These are phyloP conservation scores for Lethenteron reissneri DNA, from an alignment of 2,113 vertebrate species.

Conservation along the genomic window DNA sequence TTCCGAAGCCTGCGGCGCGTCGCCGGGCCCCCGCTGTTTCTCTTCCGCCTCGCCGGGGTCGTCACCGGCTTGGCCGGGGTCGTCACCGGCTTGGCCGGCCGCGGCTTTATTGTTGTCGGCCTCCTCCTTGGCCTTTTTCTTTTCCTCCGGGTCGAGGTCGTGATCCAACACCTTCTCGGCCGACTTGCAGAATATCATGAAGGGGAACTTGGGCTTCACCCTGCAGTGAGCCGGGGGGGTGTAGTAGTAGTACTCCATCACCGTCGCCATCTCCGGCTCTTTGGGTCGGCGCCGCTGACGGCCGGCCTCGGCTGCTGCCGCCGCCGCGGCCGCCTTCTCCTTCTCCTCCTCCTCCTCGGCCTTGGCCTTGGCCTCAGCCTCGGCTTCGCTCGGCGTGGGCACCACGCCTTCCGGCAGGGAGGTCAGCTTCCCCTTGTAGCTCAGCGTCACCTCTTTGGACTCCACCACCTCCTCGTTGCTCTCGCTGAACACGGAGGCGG, in stretches of 20 bases:
- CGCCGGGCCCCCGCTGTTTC: no score
- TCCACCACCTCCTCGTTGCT: constrained; percentile 45
- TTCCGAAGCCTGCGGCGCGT: no score
- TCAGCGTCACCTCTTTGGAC: constrained; percentile 31
- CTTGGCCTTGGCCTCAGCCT: constrained; percentile 14
- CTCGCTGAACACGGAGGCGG: constrained; percentile 79
- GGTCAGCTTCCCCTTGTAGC: constrained; percentile 24
- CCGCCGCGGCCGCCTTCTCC: constrained; percentile 17
- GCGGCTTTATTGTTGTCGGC: no score
- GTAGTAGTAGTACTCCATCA: constrained; percentile 72
- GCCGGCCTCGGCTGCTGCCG: constrained; percentile 3
- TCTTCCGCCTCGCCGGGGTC: no score
- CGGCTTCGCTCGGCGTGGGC: constrained; percentile 16
- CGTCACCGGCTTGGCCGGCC: no score
- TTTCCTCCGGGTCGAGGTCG: no score
- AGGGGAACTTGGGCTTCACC: constrained; percentile 90
- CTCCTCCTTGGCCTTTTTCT: no score
- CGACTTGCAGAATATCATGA: constrained; percentile 87
- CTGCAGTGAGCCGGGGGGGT: constrained; percentile 82
- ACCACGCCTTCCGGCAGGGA: neutral
- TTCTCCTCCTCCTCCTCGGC: constrained; percentile 19
- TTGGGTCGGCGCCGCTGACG: neutral
- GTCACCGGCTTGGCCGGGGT: no score
- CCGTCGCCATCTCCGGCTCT: constrained; percentile 1
- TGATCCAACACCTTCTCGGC: constrained; percentile 23